Conservation (phyloP, 2,113 vertebrate species). For the Oncorhynchus nerka region DNA sequence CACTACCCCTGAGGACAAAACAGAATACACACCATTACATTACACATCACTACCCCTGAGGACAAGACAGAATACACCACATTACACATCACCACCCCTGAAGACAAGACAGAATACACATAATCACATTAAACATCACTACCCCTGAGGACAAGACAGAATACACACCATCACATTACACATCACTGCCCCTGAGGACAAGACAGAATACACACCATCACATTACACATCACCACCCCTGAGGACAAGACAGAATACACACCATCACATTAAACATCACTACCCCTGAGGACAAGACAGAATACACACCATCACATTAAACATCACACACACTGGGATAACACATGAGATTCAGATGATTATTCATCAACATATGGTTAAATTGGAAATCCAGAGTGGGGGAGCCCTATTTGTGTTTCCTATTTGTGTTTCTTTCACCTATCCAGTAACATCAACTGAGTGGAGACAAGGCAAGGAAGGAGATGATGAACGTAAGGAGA, state of each 20-base stretch:
- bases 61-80: neutral
- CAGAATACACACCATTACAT: too few relatives aligned
- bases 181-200: too few relatives aligned
- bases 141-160: neutral
- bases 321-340: too few relatives aligned
- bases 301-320: too few relatives aligned
- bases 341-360: too few relatives aligned
- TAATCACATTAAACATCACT: conserved; percentile 38
- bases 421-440: too few relatives aligned
- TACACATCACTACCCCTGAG: conserved; percentile 62
- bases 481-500: too few relatives aligned
- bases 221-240: conserved; percentile 66
- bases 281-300: conserved; percentile 64
- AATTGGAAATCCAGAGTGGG: too few relatives aligned
- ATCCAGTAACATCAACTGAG: too few relatives aligned
- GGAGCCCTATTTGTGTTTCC: too few relatives aligned
- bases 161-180: neutral
- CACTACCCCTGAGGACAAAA: conserved; percentile 66
- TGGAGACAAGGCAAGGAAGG: too few relatives aligned
- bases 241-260: neutral
- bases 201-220: neutral
- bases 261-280: conserved; percentile 21
- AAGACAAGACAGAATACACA: neutral
- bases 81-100: conserved; percentile 67
- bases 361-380: too few relatives aligned